Base-by-base conservation (phyloP, 1,140 invertebrate species). In the Danaus melanippus region DNA sequence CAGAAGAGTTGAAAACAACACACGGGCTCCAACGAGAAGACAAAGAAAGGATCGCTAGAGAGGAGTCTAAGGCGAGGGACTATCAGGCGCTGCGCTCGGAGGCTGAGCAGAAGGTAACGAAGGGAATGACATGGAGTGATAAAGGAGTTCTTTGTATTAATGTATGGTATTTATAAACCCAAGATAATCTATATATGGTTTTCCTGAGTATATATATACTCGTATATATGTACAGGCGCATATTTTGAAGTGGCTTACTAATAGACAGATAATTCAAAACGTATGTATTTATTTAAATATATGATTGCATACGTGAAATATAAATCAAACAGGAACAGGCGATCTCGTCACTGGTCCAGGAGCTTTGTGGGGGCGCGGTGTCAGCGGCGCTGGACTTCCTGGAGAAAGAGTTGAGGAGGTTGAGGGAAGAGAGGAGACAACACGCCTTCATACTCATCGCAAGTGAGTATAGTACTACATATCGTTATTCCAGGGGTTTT, bases 361-460 rank as follows among this genome's bases (percentile, higher is more conserved):
- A 88, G 59, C 84, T 92, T 2, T 91, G 93, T 69, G 92, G 92
- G 6, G 88, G 87, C 39, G 89, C 91, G 1, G 80, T 94, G 6
- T 89, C 90, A 0, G 89, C 89, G 10, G 89, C 91, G 50, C 69
- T 94, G 53, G 91, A 93, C 77, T 93, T 92, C 82, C 80, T 95
- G 11, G 92, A 91, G 74, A 94, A 94, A 81, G 93, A 95, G 82
- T 74, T 94, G 49, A 76, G 90, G 47, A 88, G 92, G 60, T 81
- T 95, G 9, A 87, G 92, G 54, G 92, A 94, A 59, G 93, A 95
- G 80, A 83, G 92, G 11, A 87, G 89, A 53, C 91, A 92, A 11
- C 93, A 94, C 65, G 92, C 92, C 2, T 91, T 92, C 67, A 90
- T 84, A 32, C 59, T 83, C 0, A 78, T 84, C 7, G 84, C 84